Base-by-base conservation (phyloP, 2,113 vertebrate species). In the Struthio camelus region DNA sequence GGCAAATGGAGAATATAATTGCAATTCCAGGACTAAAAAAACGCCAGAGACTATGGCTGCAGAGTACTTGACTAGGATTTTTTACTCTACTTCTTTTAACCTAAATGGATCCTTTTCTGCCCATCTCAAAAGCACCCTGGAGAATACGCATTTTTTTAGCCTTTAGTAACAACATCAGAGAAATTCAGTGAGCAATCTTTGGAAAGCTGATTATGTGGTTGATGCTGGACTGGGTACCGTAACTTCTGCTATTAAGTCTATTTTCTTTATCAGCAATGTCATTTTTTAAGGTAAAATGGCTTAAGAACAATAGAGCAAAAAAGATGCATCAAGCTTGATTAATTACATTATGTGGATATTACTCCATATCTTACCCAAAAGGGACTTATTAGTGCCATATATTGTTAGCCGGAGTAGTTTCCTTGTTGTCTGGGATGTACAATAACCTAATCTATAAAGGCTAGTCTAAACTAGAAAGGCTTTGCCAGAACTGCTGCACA, bases 1-100 rank as follows among this genome's bases (percentile, higher is more conserved):
- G 94, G 95, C 91, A 95, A 94, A 56, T 9, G 24, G 11, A 85
- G 53, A 82, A 36, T 16, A 62, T 82, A 85, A 94, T 94, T 92
- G 64, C 18, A 58, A n/a, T 32, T 76, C 58, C 27, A 82, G 50
- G n/a, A n/a, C 66, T 85, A 66, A 87, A 73, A 73, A 87, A 83
- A 30, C 82, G 70, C 62, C 66, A 58, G 44, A 72, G 30, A 38
- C 40, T 76, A n/a, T 20, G 70, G 66, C 66, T 96, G 71, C 48
- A 95, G 85, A 83, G 92, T 61, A 50, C 79, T 94, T 89, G 80
- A 94, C 58, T 46, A 80, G 34, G 56, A 73, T 62, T 53, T 85
- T 27, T 90, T 82, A 42, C 46, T 67, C 42, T 82, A 15, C 25
- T 81, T 51, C 48, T 91, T 87, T 87, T 81, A 92, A 89, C 69